Evolutionary conservation across 2,113 vertebrate species (phyloP), one percentile per base, ranked within the genome.

Genomic region (Varanus salvator): DNA sequence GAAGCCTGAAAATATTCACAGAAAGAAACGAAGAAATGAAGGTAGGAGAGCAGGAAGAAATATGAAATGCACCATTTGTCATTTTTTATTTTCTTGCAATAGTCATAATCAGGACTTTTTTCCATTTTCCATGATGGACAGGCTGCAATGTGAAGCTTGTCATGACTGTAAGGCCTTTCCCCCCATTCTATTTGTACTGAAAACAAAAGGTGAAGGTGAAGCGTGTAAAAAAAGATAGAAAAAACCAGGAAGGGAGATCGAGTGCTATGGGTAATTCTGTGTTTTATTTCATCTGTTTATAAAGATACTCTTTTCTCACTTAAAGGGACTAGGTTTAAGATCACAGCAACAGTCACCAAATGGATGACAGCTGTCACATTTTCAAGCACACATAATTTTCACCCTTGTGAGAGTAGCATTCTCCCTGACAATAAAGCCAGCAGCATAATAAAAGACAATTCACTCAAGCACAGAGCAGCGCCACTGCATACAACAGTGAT

Each of bases 401-500:
- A 93, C 84, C 81, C 84, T 85, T 50, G 69, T 64, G 31, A 78
- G 80, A 34, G 69, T 38, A 5, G 34, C 84, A 87, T 74, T 92
- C 93, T 74, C 27, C 84, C 34, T 84, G 71, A 86, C 66, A 85
- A n/a, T 14, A 93, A 94, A 92, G 76, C 29, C 68, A 90, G 75
- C 2, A 64, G 75, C 34, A 27, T 86, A 91, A 25, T 29, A 64
- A 90, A 80, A 60, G 23, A 60, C 23, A 17, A 52, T 80, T 87
- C 64, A 68, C 11, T n/a, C 19, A n/a, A 25, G 60, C 38, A 78
- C 74, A 48, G 60, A 78, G 57, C 6, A 66, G n/a, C 9, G 19
- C 44, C 6, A 50, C 7, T 3, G 21, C 25, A 38, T 44, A 19
- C 54, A 38, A 44, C 8, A 77, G 15, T 50, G 66, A 69, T 27